A percentile compares a stretch with the other conserved stretches of the same genome.
Evolutionary conservation across 2,888 invertebrate genomes (phyloP).

Genomic region (Dynastes grantii): DNA sequence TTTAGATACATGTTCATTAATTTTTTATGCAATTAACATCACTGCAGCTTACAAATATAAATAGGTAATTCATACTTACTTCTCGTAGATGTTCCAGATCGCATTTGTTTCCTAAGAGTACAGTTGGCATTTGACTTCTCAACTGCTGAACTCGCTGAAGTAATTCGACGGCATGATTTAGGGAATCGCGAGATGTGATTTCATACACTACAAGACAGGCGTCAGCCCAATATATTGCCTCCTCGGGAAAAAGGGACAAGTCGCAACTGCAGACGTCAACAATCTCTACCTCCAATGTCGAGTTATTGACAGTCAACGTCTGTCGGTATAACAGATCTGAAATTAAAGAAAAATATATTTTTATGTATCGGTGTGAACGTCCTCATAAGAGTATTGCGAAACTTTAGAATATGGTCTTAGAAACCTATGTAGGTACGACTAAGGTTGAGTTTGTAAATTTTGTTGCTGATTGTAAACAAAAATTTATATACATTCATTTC

Average conservation of each 20-base stretch:
- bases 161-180: slow-evolving; percentile 79
- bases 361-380: not conserved
- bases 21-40: no score
- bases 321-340: slow-evolving; percentile 85
- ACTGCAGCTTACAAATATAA: no score
- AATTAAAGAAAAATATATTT: slow-evolving; percentile 64
- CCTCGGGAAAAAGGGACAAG: slow-evolving; percentile 70
- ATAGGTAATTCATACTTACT: slow-evolving; percentile 69
- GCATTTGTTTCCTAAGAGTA: slow-evolving; percentile 85
- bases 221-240: slow-evolving; percentile 84
- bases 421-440: no score
- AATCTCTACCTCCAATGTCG: slow-evolving; percentile 83
- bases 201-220: slow-evolving; percentile 85
- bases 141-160: slow-evolving; percentile 74
- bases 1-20: no score
- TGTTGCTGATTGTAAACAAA: no score
- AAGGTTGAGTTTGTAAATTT: no score
- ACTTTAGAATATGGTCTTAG: not conserved
- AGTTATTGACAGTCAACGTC: slow-evolving; percentile 81
- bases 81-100: slow-evolving; percentile 85
- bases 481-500: no score
- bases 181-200: slow-evolving; percentile 81
- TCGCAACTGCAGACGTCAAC: slow-evolving; percentile 84
- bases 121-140: slow-evolving; percentile 72
- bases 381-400: not conserved